A percentile compares a stretch with the other conserved stretches of the same genome.
Evolutionary conservation across 2,888 invertebrate genomes (phyloP).

Genomic region (Pandemis cinnamomeana): DNA sequence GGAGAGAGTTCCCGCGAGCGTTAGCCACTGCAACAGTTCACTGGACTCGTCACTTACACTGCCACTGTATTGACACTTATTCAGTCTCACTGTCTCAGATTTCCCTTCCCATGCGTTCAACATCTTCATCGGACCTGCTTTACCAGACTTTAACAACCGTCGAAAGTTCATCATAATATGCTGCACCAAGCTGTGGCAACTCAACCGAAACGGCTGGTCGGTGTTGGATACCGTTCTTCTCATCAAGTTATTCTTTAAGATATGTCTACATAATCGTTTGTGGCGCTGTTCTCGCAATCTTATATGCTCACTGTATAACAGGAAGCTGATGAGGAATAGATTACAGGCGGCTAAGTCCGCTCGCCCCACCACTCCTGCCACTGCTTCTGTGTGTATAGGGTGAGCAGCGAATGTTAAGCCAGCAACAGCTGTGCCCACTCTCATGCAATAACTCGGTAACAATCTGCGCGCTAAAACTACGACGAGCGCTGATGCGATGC

Average conservation of each 20-base stretch:
- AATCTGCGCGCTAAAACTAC: slow-evolving; percentile 90
- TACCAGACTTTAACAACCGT: slow-evolving; percentile 71
- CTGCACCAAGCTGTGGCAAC: slow-evolving; percentile 75
- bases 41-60: slow-evolving; percentile 75
- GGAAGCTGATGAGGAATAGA: slow-evolving; percentile 94
- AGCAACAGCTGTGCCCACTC: slow-evolving; percentile 89
- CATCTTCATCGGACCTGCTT: slow-evolving; percentile 72
- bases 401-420: slow-evolving; percentile 96
- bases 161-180: slow-evolving; percentile 78
- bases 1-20: slow-evolving; percentile 85
- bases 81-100: slow-evolving; percentile 62
- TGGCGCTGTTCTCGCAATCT: slow-evolving; percentile 84
- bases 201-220: slow-evolving; percentile 73
- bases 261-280: slow-evolving; percentile 69
- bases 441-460: slow-evolving; percentile 85
- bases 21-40: slow-evolving; percentile 81
- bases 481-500: slow-evolving; percentile 92
- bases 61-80: slow-evolving; percentile 73
- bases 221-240: slow-evolving; percentile 57
- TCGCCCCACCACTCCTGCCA: slow-evolving; percentile 97
- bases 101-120: slow-evolving; percentile 70
- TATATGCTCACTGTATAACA: slow-evolving; percentile 93
- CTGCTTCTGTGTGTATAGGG: slow-evolving; percentile 98
- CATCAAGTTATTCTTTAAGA: slow-evolving; percentile 62
- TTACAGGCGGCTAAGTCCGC: slow-evolving; percentile 97